Base-by-base conservation (phyloP, 2,888 invertebrate species). In the Heliconius cydno region DNA sequence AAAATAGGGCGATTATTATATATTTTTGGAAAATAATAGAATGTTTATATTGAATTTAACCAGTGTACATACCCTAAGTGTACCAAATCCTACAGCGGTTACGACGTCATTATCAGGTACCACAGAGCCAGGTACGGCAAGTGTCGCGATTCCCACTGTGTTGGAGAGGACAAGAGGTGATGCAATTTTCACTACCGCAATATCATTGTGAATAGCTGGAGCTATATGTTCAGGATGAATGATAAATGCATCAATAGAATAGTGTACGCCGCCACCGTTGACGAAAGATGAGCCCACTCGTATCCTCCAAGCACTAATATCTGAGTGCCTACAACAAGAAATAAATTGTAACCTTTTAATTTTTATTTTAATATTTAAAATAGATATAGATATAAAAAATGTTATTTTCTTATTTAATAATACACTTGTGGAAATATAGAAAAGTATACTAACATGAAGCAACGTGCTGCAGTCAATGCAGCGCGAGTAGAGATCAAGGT, bases 51-150 rank as follows among this genome's bases (percentile, higher is more conserved):
- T 41, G 10, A 13, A 38, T 30, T 72, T 57, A 72, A 6, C 10
- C n/a, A 73, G n/a, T 52, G 3, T 34, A 73, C 57, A n/a, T 57
- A 73, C 72, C n/a, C 57, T 28, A 57, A 73, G 72, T 12, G 30
- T 13, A n/a, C 72, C 72, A 60, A 73, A 73, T 13, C 72, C 72
- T 60, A 73, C 4, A 34, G 72, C n/a, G 3, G 72, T 73, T 19
- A 52, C 22, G 30, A 73, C 10, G 30, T 13, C 57, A 30, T 73
- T 57, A 13, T 73, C 72, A n/a, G 72, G n/a, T 57, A 73, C 13
- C 12, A 30, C 22, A 9, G 4, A 15, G n/a, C n/a, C 72, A 57
- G 72, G 72, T n/a, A 12, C 3, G 15, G 72, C 72, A 9, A 73
- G 57, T 10, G 72, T 2, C 22, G 30, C 72, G 19, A 73, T 22